A percentile compares a stretch with the other conserved stretches of the same genome.
Conservation (phyloP, 1,140 invertebrate species). For the Papilio aristodemus region DNA sequence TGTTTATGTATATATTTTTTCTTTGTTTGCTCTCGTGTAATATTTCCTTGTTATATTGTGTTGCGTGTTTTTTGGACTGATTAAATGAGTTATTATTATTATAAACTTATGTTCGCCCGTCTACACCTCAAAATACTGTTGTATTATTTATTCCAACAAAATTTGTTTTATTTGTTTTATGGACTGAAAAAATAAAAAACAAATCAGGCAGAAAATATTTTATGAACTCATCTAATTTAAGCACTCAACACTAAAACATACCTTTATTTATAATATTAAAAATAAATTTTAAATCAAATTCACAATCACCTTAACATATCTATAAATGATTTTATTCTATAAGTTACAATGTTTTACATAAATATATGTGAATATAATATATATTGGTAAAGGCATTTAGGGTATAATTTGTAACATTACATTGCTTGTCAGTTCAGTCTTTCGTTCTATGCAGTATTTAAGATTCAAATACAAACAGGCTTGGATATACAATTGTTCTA, state of each 20-base stretch:
- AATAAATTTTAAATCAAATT: slow-evolving; percentile 36
- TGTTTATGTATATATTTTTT: too few relatives aligned
- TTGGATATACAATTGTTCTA: too few relatives aligned
- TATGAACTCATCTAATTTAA: slow-evolving; percentile 39
- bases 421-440: slow-evolving; percentile 29
- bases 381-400: not conserved
- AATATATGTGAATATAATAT: not conserved
- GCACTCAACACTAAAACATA: slow-evolving; percentile 38
- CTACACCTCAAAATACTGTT: too few relatives aligned
- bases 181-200: slow-evolving; percentile 10
- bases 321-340: not conserved
- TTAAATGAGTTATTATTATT: too few relatives aligned
- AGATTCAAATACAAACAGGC: slow-evolving; percentile 23
- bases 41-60: too few relatives aligned
- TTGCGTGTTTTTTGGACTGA: too few relatives aligned
- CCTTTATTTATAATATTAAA: slow-evolving; percentile 36
- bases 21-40: too few relatives aligned
- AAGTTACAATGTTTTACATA: slow-evolving; percentile 10
- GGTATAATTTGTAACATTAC: not conserved
- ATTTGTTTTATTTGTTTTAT: too few relatives aligned
- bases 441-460: slow-evolving; percentile 11
- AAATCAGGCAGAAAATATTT: slow-evolving; percentile 34
- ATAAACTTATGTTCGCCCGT: too few relatives aligned
- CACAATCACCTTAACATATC: slow-evolving; percentile 4
- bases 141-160: too few relatives aligned